A percentile compares a stretch with the other conserved stretches of the same genome.
phyloP scores from a whole-genome alignment of 2,113 vertebrate species.

The Gallinago undulata region DNA sequence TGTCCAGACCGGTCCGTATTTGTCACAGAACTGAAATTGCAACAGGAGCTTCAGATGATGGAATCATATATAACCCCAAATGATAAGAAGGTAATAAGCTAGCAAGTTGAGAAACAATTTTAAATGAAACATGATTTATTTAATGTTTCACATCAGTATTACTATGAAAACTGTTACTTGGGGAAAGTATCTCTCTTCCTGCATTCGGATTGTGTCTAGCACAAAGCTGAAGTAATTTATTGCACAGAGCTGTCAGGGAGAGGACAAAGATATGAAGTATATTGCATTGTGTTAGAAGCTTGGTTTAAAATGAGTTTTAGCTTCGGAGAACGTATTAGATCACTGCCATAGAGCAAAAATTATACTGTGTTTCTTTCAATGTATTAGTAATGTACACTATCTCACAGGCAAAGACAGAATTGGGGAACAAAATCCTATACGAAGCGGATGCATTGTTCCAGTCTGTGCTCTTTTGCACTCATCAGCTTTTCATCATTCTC shows the following conservation, averaged over 20 bases:
- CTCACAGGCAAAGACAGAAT: not conserved
- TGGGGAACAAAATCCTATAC: not conserved
- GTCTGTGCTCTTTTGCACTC: not conserved
- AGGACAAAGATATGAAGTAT: not conserved
- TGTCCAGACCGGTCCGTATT: not conserved
- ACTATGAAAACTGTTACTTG: not conserved
- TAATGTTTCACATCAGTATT: not conserved
- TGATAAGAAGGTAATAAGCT: not conserved
- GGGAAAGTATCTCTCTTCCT: not conserved
- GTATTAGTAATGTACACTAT: not conserved
- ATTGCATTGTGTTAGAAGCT: not conserved
- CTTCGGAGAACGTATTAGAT: not conserved
- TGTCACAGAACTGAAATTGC: not conserved
- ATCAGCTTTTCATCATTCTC: not conserved
- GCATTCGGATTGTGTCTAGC: not conserved
- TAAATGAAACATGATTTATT: not conserved
- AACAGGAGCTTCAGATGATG: not conserved
- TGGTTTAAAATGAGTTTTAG: constrained; percentile 8
- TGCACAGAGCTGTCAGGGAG: not conserved
- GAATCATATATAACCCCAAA: not conserved
- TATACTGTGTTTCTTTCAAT: not conserved
- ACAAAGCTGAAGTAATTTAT: not conserved
- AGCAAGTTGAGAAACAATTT: not conserved
- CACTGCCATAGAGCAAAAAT: not conserved
- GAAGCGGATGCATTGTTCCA: not conserved